Base-by-base conservation (phyloP, 2,113 vertebrate species). In the Conger conger region DNA sequence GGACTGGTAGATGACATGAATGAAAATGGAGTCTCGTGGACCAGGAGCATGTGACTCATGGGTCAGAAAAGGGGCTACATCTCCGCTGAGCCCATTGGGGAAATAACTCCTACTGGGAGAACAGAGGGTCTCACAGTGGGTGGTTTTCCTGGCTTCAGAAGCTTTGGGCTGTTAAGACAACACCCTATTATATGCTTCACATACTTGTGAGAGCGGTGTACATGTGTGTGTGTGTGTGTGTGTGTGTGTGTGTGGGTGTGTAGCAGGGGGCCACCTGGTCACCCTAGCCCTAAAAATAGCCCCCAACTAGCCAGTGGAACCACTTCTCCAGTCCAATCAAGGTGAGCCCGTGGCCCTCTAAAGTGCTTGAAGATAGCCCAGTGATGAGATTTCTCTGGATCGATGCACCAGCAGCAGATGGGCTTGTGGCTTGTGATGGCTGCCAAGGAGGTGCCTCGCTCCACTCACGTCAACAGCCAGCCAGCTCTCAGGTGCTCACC, bases 311-410 rank as follows among this genome's bases (percentile, higher is more conserved):
- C n/a, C 27, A 27, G 68, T 33, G n/a, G 68, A 73, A 33, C 68
- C n/a, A 27, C 27, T 73, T 73, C 68, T 73, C 68, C 68, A 73
- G 33, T 73, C n/a, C n/a, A 73, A 73, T 73, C n/a, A 27, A 73
- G 68, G 68, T 33, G 68, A 73, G n/a, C 68, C 68, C 15, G 5
- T 27, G 9, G 20, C 27, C n/a, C 68, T 73, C 68, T n/a, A 30
- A n/a, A 33, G 5, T 1, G 27, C 68, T 73, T 9, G 27, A 63
- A 63, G 57, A 63, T 63, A 63, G 57, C 20, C 57, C 57, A 63
- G 68, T 73, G 68, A 73, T 73, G 68, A 73, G 68, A 73, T 73
- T 73, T 73, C 68, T 73, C 68, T 73, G 68, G 68, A 73, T 73
- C 68, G 68, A 73, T 73, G 68, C 68, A 30, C 68, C 68, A 73